Evolutionary conservation across 2,113 vertebrate genomes (phyloP), one percentile per base, ranked within the genome.

Genomic region (Sinocyclocheilus rhinocerous): DNA sequence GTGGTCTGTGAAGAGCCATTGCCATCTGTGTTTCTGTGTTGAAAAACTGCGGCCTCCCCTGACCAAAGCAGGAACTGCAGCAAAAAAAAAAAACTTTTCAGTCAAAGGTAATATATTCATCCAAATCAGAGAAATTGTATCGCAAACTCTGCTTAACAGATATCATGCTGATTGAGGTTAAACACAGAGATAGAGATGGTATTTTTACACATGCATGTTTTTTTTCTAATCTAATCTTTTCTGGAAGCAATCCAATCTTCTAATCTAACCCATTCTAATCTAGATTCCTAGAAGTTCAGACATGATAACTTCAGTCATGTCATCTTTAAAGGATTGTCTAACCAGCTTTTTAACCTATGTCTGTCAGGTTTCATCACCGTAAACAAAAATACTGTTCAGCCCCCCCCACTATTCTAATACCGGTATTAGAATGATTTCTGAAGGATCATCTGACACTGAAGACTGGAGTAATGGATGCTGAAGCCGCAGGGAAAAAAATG

Each of bases 1-100:
- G 50, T 76, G 48, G 45, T 16, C 13, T 55, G 26, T 20, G n/a
- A 16, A 26, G 26, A 7, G 15, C 33, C 36, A 45, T 26, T 63
- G 33, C 22, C 8, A 13, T 57, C 10, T 78, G 4, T 10, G 29
- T 29, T 29, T 29, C 29, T 29, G 29, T 29, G 29, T 63, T 26
- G 39, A 29, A 12, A 80, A 36, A 65, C 78, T 65, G 57, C 59
- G 78, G 57, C 77, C 78, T 80, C 78, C 3, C 12, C n/a, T 24
- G 39, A 42, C 11, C 77, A 61, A 61, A 12, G n/a, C n/a, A 16
- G 36, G 36, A 24, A 80, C 55, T 63, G 57, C 77, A n/a, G 2
- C 29, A 22, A 11, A 79, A n/a, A 79, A 61, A n/a, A 79, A 45
- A 45, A 45, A 45, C 10, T 10, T 45, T 45, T 45, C 45, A 11